Conservation (phyloP, 2,797 vertebrate species). For the Bradypus variegatus region DNA sequence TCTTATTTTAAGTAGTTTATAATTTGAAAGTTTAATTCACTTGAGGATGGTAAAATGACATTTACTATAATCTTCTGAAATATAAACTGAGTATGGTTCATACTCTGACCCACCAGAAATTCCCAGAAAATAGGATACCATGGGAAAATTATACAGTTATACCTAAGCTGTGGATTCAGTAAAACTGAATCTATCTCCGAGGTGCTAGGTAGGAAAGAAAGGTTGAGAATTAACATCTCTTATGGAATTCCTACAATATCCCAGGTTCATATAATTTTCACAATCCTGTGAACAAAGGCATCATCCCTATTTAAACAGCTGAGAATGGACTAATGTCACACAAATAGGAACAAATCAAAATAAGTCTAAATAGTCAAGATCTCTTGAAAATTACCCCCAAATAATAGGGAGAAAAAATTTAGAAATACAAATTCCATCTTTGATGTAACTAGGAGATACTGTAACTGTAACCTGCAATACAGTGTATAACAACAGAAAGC, state of each 20-base stretch:
- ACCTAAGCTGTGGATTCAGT: not conserved
- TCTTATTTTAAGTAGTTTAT: slow-evolving; percentile 18
- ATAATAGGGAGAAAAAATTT: not conserved
- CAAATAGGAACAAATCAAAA: slow-evolving; percentile 20
- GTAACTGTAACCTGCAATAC: slow-evolving; percentile 3
- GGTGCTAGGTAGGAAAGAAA: not conserved
- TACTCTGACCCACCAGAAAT: not conserved
- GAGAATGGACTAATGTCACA: not conserved
- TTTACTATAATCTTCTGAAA: slow-evolving; percentile 9
- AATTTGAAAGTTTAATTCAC: slow-evolving; percentile 20
- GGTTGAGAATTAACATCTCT: not conserved
- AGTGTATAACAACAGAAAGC: not conserved
- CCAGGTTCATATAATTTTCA: not conserved
- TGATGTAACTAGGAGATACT: not conserved
- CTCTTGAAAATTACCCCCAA: not conserved
- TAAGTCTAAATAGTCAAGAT: slow-evolving; percentile 16
- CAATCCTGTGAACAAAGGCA: not conserved
- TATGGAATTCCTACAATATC: not conserved
- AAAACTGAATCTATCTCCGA: not conserved
- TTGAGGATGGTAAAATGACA: not conserved
- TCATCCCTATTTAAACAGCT: not conserved
- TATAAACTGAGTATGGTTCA: not conserved
- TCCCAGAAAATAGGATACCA: not conserved
- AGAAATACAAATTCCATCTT: not conserved
- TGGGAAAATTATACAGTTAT: not conserved